Evolutionary conservation across 1,140 invertebrate species (phyloP).

Genomic region (Agraylea sexmaculata): DNA sequence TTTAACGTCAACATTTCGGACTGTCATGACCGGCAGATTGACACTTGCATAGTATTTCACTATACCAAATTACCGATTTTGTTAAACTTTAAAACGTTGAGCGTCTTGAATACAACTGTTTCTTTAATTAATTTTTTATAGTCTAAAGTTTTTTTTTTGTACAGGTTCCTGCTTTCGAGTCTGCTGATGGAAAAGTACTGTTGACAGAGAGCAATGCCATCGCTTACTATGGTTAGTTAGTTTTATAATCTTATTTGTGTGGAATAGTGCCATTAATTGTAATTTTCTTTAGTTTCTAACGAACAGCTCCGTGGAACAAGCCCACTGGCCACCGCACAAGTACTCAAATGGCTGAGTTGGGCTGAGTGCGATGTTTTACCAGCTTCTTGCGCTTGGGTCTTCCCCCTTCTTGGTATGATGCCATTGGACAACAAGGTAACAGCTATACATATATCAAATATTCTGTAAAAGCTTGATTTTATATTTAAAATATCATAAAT

Average conservation of each 20-base stretch:
- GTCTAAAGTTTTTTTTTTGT: slow-evolving; percentile 26
- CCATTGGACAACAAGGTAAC: slow-evolving; percentile 75
- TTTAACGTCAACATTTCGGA: no score
- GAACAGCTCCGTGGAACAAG: slow-evolving; percentile 69
- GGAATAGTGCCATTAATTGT: slow-evolving; percentile 5
- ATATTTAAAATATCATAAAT: no score
- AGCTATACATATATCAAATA: no score
- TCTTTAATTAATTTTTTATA: slow-evolving; percentile 9
- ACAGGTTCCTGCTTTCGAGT: slow-evolving; percentile 92
- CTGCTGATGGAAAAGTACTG: slow-evolving; percentile 71
- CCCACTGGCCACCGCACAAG: slow-evolving; percentile 61
- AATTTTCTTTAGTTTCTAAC: slow-evolving; percentile 33
- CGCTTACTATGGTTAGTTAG: slow-evolving; percentile 73
- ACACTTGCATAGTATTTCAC: no score
- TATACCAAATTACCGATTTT: no score
- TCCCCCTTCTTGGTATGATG: slow-evolving; percentile 88
- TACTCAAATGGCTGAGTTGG: slow-evolving; percentile 91
- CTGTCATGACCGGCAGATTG: no score
- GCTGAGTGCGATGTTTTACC: slow-evolving; percentile 87
- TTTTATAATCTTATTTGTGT: slow-evolving; percentile 3
- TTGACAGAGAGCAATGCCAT: slow-evolving; percentile 95
- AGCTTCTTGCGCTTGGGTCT: slow-evolving; percentile 88
- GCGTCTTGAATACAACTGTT: no score
- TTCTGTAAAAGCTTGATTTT: no score
- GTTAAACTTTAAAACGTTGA: no score